Conservation (phyloP, 2,888 invertebrate species). For the Epinotia brunnichana region DNA sequence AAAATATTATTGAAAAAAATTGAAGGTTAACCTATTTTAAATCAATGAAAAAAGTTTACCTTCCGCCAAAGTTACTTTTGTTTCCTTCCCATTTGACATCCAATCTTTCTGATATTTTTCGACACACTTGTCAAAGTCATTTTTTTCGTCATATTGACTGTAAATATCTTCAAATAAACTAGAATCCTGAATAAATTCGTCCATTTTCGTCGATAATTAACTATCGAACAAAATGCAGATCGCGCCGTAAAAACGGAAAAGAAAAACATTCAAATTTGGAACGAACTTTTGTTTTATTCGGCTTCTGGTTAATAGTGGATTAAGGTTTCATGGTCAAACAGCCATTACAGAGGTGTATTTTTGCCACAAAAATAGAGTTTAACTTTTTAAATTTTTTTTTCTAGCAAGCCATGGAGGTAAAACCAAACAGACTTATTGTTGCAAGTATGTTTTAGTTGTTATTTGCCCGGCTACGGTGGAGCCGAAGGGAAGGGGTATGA, state of each 20-base stretch:
- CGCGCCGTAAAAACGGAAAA: constrained; percentile 31
- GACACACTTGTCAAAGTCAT: constrained; percentile 51
- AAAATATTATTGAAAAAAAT: background rate
- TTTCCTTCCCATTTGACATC: constrained; percentile 37
- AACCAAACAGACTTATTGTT: background rate
- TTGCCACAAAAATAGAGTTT: background rate
- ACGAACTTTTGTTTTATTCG: constrained; percentile 44
- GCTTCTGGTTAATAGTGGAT: background rate
- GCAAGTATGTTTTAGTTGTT: background rate
- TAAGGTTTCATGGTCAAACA: constrained; percentile 12
- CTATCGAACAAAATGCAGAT: constrained; percentile 28
- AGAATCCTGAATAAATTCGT: constrained; percentile 48
- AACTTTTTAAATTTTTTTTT: background rate
- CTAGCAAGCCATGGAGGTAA: background rate
- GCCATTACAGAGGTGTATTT: constrained; percentile 6
- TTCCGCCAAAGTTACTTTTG: constrained; percentile 35
- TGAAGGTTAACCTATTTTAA: background rate
- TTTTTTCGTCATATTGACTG: constrained; percentile 61
- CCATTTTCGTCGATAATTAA: constrained; percentile 51
- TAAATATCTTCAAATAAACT: constrained; percentile 57
- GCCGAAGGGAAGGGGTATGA: too few relatives aligned
- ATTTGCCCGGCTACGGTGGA: too few relatives aligned
- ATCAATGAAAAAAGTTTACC: constrained; percentile 35
- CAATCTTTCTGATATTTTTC: constrained; percentile 43
- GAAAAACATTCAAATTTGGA: constrained; percentile 46